A percentile compares a stretch with the other conserved stretches of the same genome.
Conservation (phyloP, 1,140 invertebrate genomes). For the Caenorhabditis tropicalis region DNA sequence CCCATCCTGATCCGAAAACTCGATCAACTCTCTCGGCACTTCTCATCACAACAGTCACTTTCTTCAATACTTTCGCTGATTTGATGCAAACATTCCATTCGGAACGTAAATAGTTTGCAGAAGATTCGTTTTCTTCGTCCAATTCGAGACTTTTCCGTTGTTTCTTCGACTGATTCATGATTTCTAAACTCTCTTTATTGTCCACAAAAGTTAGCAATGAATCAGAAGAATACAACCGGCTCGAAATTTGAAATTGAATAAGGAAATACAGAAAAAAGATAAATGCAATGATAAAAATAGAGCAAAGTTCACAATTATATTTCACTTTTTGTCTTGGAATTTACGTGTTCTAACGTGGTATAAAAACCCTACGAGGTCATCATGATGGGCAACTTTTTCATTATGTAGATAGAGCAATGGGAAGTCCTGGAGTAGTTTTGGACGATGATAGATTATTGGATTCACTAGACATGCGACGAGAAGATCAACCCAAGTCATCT, state of each 20-base stretch:
- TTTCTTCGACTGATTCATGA: slow-evolving; percentile 1
- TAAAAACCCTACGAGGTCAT: slow-evolving; percentile 44
- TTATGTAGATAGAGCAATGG: slow-evolving; percentile 38
- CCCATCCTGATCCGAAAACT: slow-evolving; percentile 59
- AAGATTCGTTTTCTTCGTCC: slow-evolving; percentile 29
- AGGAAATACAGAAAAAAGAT: background rate
- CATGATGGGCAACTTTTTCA: slow-evolving; percentile 41
- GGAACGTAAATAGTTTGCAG: slow-evolving; percentile 4
- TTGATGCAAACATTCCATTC: slow-evolving; percentile 9
- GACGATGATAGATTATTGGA: slow-evolving; percentile 49
- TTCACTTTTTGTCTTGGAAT: slow-evolving; percentile 39
- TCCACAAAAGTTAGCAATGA: background rate
- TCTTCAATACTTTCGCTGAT: background rate
- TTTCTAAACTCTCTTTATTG: slow-evolving; percentile 9
- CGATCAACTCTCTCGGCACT: slow-evolving; percentile 61
- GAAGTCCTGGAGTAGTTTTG: slow-evolving; percentile 16
- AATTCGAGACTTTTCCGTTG: slow-evolving; percentile 22
- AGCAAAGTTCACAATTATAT: background rate
- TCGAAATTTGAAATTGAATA: slow-evolving; percentile 13
- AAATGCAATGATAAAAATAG: background rate
- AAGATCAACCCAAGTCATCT: slow-evolving; percentile 54
- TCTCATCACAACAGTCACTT: slow-evolving; percentile 55
- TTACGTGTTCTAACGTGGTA: slow-evolving; percentile 46
- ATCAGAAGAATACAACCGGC: slow-evolving; percentile 5
- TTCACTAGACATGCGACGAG: slow-evolving; percentile 34